Evolutionary conservation across 2,797 vertebrate genomes (phyloP).

Genomic region (Catamblyrhynchus diadema): DNA sequence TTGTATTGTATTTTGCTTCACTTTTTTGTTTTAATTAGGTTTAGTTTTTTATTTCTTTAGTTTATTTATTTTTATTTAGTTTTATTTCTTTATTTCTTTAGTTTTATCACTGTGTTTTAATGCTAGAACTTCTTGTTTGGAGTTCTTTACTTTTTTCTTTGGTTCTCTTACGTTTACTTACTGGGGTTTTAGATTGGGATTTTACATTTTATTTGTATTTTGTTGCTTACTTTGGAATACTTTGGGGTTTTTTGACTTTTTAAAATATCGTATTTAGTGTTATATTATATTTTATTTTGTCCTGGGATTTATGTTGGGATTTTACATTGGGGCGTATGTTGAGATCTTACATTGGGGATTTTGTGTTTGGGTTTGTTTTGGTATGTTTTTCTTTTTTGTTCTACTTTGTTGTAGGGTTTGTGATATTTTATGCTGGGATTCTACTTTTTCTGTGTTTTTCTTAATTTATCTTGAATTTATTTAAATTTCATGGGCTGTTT

Average conservation of each 20-base stretch:
- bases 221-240: background rate
- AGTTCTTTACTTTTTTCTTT: background rate
- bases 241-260: rapidly evolving
- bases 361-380: background rate
- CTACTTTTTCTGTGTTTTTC: background rate
- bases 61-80: background rate
- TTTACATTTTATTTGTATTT: background rate
- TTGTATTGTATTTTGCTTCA: background rate
- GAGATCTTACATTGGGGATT: background rate
- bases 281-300: background rate
- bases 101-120: background rate
- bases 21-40: background rate
- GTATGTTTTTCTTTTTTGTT: background rate
- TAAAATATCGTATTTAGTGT: too few relatives aligned
- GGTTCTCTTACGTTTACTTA: rapidly evolving
- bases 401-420: background rate
- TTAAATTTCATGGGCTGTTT: background rate
- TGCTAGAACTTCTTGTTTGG: background rate
- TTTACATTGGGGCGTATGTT: background rate
- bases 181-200: background rate
- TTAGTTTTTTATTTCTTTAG: background rate
- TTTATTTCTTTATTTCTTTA: background rate
- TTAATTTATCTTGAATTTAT: background rate
- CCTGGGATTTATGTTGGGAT: background rate
- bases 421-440: background rate